A percentile compares a stretch with the other conserved stretches of the same genome.
phyloP scores from a whole-genome alignment of 2,888 invertebrate genomes.

The Acanthoscelides obtectus region DNA sequence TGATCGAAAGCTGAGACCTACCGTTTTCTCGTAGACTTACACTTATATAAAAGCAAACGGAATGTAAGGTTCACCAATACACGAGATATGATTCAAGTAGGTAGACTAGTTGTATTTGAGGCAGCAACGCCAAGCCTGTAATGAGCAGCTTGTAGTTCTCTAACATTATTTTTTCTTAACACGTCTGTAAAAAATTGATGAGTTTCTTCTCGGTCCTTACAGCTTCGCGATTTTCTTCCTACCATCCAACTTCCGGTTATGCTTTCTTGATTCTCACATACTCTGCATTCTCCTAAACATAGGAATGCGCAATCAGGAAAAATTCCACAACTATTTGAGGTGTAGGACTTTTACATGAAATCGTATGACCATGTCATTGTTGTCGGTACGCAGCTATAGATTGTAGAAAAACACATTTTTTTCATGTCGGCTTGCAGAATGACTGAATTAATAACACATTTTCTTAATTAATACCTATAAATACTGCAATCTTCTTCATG shows the following conservation, averaged over 20 bases:
- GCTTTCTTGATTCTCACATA: conserved; percentile 37
- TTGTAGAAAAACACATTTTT: no score
- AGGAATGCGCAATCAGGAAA: no score
- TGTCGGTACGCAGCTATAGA: no score
- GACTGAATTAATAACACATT: no score
- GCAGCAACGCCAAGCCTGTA: conserved; percentile 7
- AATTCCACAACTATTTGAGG: neutral
- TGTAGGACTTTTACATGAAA: neutral
- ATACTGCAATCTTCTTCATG: conserved; percentile 33
- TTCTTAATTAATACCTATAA: conserved; percentile 32
- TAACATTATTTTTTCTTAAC: conserved; percentile 32
- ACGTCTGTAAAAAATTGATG: conserved; percentile 35
- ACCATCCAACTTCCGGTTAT: conserved; percentile 41
- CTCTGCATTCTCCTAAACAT: conserved; percentile 39
- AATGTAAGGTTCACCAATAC: no score
- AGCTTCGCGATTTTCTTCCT: conserved; percentile 34
- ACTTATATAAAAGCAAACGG: no score
- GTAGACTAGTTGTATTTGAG: neutral
- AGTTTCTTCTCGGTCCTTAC: conserved; percentile 37
- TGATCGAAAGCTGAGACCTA: no score
- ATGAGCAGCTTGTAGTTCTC: conserved; percentile 22
- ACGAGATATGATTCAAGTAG: no score
- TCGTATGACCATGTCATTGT: neutral
- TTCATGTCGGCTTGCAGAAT: no score
- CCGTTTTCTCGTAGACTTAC: no score